These are phyloP conservation scores for Umimayanthus chanpuru DNA, from an alignment of 92 coral and sea anemone genomes.

Conservation along the genomic window DNA sequence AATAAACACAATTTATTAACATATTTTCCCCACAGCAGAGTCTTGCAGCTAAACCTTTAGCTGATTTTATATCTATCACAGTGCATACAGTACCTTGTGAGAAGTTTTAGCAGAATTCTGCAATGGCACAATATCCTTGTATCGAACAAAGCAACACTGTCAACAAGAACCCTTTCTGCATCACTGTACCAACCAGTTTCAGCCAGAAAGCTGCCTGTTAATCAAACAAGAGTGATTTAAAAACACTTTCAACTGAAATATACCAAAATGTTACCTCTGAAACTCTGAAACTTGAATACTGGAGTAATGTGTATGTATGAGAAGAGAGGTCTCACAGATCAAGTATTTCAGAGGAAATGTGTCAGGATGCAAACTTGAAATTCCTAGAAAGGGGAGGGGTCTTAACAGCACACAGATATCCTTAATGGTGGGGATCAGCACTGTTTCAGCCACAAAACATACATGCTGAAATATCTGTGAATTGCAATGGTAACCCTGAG, in stretches of 20 bases:
- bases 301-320: too few relatives aligned
- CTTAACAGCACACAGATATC: too few relatives aligned
- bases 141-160: conserved; percentile 75
- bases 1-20: too few relatives aligned
- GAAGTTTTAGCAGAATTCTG: conserved; percentile 73
- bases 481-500: too few relatives aligned
- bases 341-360: too few relatives aligned
- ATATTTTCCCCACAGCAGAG: background rate
- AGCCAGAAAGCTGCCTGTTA: conserved; percentile 81
- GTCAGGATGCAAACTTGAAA: too few relatives aligned
- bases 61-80: background rate
- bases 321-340: too few relatives aligned
- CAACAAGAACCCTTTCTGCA: conserved; percentile 74
- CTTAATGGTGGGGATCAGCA: too few relatives aligned
- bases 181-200: conserved; percentile 96
- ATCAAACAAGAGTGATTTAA: background rate
- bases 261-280: background rate
- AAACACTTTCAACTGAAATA: background rate
- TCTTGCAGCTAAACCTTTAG: background rate
- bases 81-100: conserved; percentile 67
- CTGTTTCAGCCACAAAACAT: too few relatives aligned
- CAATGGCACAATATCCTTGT: conserved; percentile 71
- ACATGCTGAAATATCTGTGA: too few relatives aligned
- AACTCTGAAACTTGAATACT: background rate
- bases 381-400: too few relatives aligned